A percentile compares a stretch with the other conserved stretches of the same genome.
Evolutionary conservation across 2,888 invertebrate genomes (phyloP).

Genomic region (Bombylius discolor): DNA sequence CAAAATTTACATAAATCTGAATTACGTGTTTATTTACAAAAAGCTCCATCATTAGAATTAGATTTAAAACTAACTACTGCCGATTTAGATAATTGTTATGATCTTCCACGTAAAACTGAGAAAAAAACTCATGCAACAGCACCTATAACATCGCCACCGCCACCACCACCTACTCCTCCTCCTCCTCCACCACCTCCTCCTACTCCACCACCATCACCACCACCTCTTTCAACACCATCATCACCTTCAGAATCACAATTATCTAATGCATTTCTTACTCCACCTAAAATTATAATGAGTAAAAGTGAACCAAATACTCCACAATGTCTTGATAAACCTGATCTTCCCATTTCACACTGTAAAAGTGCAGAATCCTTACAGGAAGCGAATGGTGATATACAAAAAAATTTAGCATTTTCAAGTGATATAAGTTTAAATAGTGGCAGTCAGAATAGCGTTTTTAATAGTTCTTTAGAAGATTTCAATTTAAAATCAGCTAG

Average conservation of each 20-base stretch:
- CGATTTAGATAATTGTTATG: slow-evolving; percentile 18
- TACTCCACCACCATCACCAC: not conserved
- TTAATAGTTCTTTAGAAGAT: slow-evolving; percentile 25
- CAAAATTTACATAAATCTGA: slow-evolving; percentile 31
- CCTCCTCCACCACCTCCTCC: not conserved
- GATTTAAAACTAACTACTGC: slow-evolving; percentile 21
- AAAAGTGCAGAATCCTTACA: slow-evolving; percentile 29
- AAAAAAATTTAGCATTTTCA: slow-evolving; percentile 15
- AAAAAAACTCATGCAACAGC: not conserved
- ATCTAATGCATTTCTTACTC: not conserved
- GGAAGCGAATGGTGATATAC: not conserved
- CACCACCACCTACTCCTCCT: not conserved
- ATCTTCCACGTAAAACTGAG: slow-evolving; percentile 17
- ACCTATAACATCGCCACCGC: not conserved
- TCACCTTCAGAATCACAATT: not conserved
- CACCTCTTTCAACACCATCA: not conserved
- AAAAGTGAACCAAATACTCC: slow-evolving; percentile 26
- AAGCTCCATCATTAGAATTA: slow-evolving; percentile 28
- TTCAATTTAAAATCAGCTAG: slow-evolving; percentile 35
- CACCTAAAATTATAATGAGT: slow-evolving; percentile 14
- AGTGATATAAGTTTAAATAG: slow-evolving; percentile 17
- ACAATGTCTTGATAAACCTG: slow-evolving; percentile 18
- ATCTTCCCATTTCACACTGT: slow-evolving; percentile 18
- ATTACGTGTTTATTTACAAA: slow-evolving; percentile 28
- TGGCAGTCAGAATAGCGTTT: slow-evolving; percentile 26